Percentiles rank a stretch among this genome's conserved stretches.
phyloP scores from a whole-genome alignment of 1,140 invertebrate species.

The Pseudomyrmex pallidus region DNA sequence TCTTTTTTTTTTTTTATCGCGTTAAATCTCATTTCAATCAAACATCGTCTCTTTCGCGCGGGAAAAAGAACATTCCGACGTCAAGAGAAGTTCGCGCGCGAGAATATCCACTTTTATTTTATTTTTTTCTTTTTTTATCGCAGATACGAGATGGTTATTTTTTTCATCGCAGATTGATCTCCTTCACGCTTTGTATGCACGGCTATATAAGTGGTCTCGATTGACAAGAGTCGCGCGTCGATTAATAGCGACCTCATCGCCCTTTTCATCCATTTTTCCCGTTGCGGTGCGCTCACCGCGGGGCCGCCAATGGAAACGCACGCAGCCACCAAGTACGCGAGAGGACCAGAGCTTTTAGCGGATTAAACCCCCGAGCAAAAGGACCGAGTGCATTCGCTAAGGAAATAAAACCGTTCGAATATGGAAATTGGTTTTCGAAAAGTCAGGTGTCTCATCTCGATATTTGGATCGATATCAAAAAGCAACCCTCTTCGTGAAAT shows the following conservation, averaged over 20 bases:
- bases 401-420: conserved; percentile 12
- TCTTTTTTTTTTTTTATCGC: not conserved
- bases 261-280: conserved; percentile 36
- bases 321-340: conserved; percentile 15
- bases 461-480: too few relatives aligned
- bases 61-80: conserved; percentile 7
- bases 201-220: conserved; percentile 48
- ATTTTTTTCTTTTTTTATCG: not conserved
- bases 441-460: not conserved
- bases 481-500: too few relatives aligned
- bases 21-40: conserved; percentile 4
- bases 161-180: conserved; percentile 48
- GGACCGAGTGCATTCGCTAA: not conserved
- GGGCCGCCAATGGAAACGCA: conserved; percentile 6
- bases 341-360: conserved; percentile 28
- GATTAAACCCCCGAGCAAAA: conserved; percentile 3
- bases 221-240: conserved; percentile 49
- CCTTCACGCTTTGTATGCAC: conserved; percentile 47
- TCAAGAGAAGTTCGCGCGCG: conserved; percentile 3
- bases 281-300: conserved; percentile 1
- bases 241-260: conserved; percentile 66
- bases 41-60: not conserved
- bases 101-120: not conserved
- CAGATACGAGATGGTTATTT: conserved; percentile 7
- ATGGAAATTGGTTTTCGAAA: not conserved